Percentiles rank a stretch among this genome's conserved stretches.
Conservation (phyloP, 2,797 vertebrate species). For the Menidia menidia region DNA sequence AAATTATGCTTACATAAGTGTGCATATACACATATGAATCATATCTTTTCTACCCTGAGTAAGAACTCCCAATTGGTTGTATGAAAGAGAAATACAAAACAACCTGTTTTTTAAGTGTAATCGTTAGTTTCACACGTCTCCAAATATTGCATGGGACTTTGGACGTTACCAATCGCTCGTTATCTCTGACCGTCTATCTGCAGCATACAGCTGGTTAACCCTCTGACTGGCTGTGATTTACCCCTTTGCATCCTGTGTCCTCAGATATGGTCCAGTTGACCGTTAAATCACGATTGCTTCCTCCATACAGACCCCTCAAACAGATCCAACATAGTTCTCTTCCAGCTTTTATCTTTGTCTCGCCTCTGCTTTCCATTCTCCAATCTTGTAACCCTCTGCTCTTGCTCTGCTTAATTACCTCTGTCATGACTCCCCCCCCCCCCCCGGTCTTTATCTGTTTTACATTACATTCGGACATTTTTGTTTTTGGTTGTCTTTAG, state of each 20-base stretch:
- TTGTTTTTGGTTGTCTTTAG: too few species aligned
- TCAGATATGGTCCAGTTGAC: constrained; percentile 54
- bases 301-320: constrained; percentile 45
- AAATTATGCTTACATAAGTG: too few species aligned
- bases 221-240: constrained; percentile 22
- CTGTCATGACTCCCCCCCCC: constrained; percentile 1
- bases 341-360: constrained; percentile 32
- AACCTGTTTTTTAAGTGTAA: not conserved
- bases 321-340: constrained; percentile 60
- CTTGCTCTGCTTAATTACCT: constrained; percentile 10
- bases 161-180: not conserved
- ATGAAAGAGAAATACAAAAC: not conserved
- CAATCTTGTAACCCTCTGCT: not conserved
- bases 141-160: not conserved
- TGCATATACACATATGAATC: not conserved
- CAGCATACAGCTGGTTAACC: constrained; percentile 27
- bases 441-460: not conserved
- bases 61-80: too few species aligned
- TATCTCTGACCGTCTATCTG: not conserved
- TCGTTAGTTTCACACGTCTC: not conserved
- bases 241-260: constrained; percentile 41
- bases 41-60: too few species aligned
- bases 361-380: constrained; percentile 18
- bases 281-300: constrained; percentile 67
- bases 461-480: not conserved